Evolutionary conservation across 2,797 vertebrate species (phyloP).

Genomic region (Manis pentadactyla): DNA sequence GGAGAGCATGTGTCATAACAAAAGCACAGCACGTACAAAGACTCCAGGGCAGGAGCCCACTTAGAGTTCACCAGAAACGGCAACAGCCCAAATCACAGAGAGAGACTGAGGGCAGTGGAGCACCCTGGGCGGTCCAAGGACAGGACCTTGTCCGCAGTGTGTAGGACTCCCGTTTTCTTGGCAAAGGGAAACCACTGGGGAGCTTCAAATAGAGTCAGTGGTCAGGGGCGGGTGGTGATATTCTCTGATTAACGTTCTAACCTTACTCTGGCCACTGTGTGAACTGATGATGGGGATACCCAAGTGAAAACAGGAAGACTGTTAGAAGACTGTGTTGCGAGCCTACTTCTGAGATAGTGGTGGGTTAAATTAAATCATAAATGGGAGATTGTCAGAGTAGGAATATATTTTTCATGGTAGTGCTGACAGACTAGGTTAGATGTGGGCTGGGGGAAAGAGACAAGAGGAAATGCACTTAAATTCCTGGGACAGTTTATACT

Average conservation of each 20-base stretch:
- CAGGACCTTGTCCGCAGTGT: not conserved
- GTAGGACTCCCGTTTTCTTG: not conserved
- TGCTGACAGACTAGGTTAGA: constrained; percentile 67
- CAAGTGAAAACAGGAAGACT: not conserved
- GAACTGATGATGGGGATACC: not conserved
- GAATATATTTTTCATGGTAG: constrained; percentile 47
- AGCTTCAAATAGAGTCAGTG: not conserved
- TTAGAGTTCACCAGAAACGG: not conserved
- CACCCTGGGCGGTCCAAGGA: not conserved
- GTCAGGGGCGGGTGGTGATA: not conserved
- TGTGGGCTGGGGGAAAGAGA: constrained; percentile 59
- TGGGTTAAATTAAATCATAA: constrained; percentile 51
- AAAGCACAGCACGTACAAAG: not conserved
- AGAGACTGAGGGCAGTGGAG: not conserved
- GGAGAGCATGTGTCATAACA: not conserved
- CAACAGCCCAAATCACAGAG: not conserved
- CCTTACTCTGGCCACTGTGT: not conserved
- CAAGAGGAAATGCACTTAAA: constrained; percentile 3
- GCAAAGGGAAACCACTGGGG: not conserved
- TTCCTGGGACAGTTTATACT: constrained; percentile 43
- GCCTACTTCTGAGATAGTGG: not conserved
- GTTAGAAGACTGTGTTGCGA: constrained; percentile 46
- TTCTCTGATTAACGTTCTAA: constrained; percentile 22
- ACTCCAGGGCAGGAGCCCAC: not conserved
- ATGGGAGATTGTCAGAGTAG: constrained; percentile 43